Base-by-base conservation (phyloP, 2,888 invertebrate genomes). In the Buathra laborator region DNA sequence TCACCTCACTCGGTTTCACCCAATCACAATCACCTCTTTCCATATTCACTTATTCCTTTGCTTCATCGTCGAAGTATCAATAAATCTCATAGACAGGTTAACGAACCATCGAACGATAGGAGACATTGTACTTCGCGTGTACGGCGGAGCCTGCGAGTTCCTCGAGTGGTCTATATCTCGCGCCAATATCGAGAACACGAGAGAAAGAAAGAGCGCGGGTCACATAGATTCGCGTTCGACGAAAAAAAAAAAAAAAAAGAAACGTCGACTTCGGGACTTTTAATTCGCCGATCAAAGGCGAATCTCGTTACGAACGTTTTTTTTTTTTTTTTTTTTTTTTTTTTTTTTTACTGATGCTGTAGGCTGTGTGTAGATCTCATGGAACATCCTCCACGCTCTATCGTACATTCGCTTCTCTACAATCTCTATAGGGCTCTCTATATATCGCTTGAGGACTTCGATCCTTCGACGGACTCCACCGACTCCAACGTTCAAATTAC, bases 61-160 rank as follows among this genome's bases (percentile, higher is more conserved):
- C 89, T 89, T 90, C 89, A 89, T 88, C 89, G 88, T 89, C 88
- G 32, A 29, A 24, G 67, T 85, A 89, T 90, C 92, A 91, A 93
- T 93, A 92, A 92, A 93, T 91, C 92, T 89, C 89, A 88, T 89
- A 89, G 93, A 93, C 93, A 92, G 93, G 91, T 93, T 93, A 93
- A 93, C 92, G 93, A 93, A 93, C 93, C 91, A 89, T 89, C 46
- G 78, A 37, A 37, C 62, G 56, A 66, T 62, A 10, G 62, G 48
- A 29, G 81, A 59, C 37, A 43, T 37, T 51, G 37, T 51, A 51
- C 19, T 53, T 46, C 44, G 32, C 62, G 64, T 74, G 76, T 76
- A 76, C 76, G 51, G 51, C 67, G 10, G 14, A 19, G 44, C 1
- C 24, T n/a, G n/a, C 32, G 29, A 46, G 66, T 66, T 19, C 14